Conservation (phyloP, 2,113 vertebrate species). For the Neoarius graeffei region DNA sequence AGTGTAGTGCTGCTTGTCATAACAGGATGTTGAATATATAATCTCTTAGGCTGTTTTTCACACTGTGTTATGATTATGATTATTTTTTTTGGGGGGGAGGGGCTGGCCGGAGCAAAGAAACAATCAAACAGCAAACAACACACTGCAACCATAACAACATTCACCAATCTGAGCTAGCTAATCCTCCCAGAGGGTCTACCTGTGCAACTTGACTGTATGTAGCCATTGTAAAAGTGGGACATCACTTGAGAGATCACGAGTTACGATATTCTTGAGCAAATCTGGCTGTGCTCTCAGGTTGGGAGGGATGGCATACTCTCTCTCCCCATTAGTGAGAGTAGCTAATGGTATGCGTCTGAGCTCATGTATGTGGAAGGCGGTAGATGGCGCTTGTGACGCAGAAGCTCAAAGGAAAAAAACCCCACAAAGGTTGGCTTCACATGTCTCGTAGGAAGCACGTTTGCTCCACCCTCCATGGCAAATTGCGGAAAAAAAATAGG, state of each 20-base stretch:
- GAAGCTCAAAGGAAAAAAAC: too few relatives aligned
- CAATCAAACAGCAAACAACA: not conserved
- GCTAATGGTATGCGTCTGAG: too few relatives aligned
- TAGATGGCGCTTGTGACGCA: too few relatives aligned
- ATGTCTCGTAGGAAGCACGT: not conserved
- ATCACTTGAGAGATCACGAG: not conserved
- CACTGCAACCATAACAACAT: not conserved
- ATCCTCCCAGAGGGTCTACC: not conserved
- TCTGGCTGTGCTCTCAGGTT: not conserved
- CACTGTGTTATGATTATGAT: too few relatives aligned
- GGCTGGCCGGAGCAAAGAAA: not conserved
- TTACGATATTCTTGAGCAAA: not conserved
- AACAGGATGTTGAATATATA: slow-evolving; percentile 5
- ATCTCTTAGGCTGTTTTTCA: not conserved
- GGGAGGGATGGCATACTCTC: not conserved
- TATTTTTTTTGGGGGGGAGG: not conserved
- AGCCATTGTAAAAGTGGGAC: not conserved
- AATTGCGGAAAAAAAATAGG: not conserved
- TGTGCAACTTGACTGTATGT: not conserved
- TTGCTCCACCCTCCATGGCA: not conserved
- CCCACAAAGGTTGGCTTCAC: not conserved
- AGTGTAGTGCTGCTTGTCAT: not conserved
- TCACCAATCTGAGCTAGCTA: not conserved
- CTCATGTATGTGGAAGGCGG: too few relatives aligned
- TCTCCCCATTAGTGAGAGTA: too few relatives aligned